Conservation (phyloP, 2,797 vertebrate species). For the Mionectes olivaceus region DNA sequence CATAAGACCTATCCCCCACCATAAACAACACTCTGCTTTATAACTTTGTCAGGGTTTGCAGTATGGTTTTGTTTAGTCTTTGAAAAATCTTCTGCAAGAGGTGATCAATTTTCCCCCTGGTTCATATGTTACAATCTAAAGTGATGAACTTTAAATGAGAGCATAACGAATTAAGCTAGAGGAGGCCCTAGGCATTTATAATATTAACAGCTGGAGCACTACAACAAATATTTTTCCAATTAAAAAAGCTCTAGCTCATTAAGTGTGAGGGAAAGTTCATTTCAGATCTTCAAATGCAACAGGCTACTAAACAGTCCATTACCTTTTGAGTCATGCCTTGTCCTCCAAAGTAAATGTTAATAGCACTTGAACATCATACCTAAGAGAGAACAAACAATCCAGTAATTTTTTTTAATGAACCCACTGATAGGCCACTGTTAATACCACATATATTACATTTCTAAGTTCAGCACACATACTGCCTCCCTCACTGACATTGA, state of each 20-base stretch:
- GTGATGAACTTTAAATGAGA: not conserved
- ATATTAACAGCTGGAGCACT: not conserved
- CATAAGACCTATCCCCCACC: not conserved
- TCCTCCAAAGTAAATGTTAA: not conserved
- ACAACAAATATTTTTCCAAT: slow-evolving; percentile 1
- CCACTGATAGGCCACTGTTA: not conserved
- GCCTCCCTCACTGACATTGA: not conserved
- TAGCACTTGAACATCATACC: not conserved
- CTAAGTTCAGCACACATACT: not conserved
- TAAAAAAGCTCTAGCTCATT: slow-evolving; percentile 14
- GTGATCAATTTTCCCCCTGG: not conserved
- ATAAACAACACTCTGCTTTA: not conserved
- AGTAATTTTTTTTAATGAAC: not conserved
- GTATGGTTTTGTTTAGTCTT: not conserved
- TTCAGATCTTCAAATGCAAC: not conserved
- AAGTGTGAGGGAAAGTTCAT: not conserved
- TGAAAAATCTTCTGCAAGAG: not conserved
- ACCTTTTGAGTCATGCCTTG: not conserved
- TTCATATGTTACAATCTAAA: not conserved
- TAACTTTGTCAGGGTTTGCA: not conserved
- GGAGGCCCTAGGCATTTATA: not conserved
- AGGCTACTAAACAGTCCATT: not conserved
- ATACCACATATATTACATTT: not conserved
- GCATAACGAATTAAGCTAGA: not conserved
- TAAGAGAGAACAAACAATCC: not conserved